Percentiles rank a stretch among this genome's conserved stretches.
Conservation (phyloP, 2,888 invertebrate genomes). For the Protodeltote pygarga region DNA sequence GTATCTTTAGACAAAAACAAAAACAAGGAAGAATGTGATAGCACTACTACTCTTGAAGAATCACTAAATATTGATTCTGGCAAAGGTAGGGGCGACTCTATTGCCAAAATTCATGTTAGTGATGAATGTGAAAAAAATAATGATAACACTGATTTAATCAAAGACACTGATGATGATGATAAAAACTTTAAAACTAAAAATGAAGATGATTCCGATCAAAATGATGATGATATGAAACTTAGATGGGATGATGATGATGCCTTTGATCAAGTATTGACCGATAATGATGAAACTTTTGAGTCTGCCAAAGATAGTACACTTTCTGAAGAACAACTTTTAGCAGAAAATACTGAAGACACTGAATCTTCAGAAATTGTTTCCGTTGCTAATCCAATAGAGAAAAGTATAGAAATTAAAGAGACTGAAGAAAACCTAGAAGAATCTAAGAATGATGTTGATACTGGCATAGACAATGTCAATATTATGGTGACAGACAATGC, state of each 20-base stretch:
- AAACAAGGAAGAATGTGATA: not conserved
- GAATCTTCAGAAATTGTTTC: not conserved
- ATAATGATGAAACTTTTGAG: slow-evolving; percentile 45
- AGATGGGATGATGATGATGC: slow-evolving; percentile 69
- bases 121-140: not conserved
- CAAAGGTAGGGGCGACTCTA: slow-evolving; percentile 1
- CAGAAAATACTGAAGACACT: not conserved
- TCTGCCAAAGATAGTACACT: not conserved
- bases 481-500: no score
- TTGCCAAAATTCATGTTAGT: not conserved
- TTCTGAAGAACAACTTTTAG: slow-evolving; percentile 16
- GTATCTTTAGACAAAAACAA: not conserved
- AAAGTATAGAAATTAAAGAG: no score
- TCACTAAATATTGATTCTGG: not conserved
- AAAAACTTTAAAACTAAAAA: not conserved
- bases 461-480: no score
- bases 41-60: not conserved
- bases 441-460: no score
- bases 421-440: not conserved
- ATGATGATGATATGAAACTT: slow-evolving; percentile 57
- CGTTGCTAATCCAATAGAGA: no score
- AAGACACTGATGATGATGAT: no score
- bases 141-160: not conserved
- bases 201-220: slow-evolving; percentile 2
- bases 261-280: slow-evolving; percentile 39